Percentiles rank a stretch among this genome's conserved stretches.
These are phyloP conservation scores for Clivina fossor DNA, from an alignment of 2,888 invertebrate genomes.

Conservation along the genomic window DNA sequence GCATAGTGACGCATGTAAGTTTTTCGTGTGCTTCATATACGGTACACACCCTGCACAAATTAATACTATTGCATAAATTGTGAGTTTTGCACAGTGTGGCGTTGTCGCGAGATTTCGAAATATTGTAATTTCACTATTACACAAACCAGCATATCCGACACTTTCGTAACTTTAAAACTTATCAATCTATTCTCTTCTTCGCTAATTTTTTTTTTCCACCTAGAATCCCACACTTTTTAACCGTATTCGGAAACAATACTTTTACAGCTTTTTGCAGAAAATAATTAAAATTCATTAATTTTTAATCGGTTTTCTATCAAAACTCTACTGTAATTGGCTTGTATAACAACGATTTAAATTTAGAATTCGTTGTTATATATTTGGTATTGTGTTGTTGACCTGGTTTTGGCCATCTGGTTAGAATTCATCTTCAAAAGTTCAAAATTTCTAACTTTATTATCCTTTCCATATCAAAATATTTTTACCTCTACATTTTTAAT, in stretches of 20 bases:
- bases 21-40: constrained; percentile 27
- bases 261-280: no score
- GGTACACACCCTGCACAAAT: constrained; percentile 35
- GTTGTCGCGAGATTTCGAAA: constrained; percentile 42
- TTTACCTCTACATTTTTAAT: no score
- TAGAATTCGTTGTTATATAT: constrained; percentile 22
- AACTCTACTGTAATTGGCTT: constrained; percentile 12
- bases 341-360: constrained; percentile 27
- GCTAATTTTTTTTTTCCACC: constrained; percentile 7
- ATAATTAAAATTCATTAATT: background rate
- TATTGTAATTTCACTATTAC: constrained; percentile 43
- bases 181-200: constrained; percentile 20
- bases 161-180: constrained; percentile 24
- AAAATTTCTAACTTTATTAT: no score
- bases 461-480: no score
- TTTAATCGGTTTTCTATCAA: no score
- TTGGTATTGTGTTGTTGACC: constrained; percentile 26
- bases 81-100: constrained; percentile 38
- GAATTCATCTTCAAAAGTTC: constrained; percentile 12
- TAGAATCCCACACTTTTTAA: constrained; percentile 10
- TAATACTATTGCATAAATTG: constrained; percentile 29
- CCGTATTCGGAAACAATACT: background rate
- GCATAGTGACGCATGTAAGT: constrained; percentile 40
- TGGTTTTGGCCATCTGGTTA: constrained; percentile 28
- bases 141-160: constrained; percentile 36